A percentile compares a stretch with the other conserved stretches of the same genome.
phyloP scores from a whole-genome alignment of 2,113 vertebrate species.

The Lamprologus lemairii region DNA sequence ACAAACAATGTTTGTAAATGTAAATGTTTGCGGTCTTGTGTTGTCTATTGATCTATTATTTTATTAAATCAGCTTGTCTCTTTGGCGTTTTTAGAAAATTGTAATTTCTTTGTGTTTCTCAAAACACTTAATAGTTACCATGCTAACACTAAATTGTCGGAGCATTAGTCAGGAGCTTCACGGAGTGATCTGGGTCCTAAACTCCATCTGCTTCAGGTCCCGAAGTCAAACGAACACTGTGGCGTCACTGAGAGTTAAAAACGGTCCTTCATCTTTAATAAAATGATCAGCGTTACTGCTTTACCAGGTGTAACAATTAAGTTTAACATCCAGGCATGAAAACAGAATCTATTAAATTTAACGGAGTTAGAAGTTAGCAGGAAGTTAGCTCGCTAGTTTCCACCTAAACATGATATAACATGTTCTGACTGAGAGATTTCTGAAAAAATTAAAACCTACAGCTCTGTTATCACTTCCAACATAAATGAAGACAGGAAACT shows the following conservation, averaged over 20 bases:
- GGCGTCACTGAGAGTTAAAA: fast-evolving
- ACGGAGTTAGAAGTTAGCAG: fast-evolving
- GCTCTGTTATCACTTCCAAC: fast-evolving
- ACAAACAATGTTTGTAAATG: not conserved
- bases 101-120: not conserved
- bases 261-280: not conserved
- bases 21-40: not conserved
- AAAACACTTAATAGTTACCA: not conserved
- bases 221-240: not conserved
- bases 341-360: not conserved
- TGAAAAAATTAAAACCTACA: fast-evolving
- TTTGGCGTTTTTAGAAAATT: not conserved
- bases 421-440: too few relatives aligned
- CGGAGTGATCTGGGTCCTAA: not conserved
- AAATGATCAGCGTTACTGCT: fast-evolving
- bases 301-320: not conserved
- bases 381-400: not conserved
- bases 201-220: fast-evolving
- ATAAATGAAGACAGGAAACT: not conserved
- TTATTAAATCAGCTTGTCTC: not conserved
- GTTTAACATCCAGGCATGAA: not conserved
- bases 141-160: not conserved
- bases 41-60: not conserved
- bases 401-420: fast-evolving
- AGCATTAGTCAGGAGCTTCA: not conserved